These are phyloP conservation scores for Drosophila prolongata DNA, from an alignment of 2,888 invertebrate species.

Conservation along the genomic window DNA sequence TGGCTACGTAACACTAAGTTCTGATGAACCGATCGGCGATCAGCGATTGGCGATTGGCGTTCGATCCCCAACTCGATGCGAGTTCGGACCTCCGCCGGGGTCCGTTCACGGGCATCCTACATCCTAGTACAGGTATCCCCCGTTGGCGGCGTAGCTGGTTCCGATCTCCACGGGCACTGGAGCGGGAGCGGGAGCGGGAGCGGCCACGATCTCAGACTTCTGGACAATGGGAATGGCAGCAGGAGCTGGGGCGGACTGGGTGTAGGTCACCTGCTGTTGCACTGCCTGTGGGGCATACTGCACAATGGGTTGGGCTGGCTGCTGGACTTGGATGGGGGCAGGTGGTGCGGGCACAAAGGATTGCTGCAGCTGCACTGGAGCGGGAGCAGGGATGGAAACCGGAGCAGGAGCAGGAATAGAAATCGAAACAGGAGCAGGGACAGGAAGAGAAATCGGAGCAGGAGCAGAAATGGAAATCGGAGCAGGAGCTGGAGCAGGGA, in stretches of 20 bases:
- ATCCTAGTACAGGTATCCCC: conserved; percentile 72
- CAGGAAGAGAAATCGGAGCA: conserved; percentile 22
- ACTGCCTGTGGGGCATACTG: conserved; percentile 30
- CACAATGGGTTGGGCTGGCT: conserved; percentile 19
- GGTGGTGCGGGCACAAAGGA: conserved; percentile 50
- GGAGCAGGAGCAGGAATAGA: conserved; percentile 15
- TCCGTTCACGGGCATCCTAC: conserved; percentile 37
- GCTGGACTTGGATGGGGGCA: conserved; percentile 30
- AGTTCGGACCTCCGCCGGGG: conserved; percentile 47
- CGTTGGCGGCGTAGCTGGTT: conserved; percentile 72
- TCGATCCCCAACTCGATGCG: conserved; percentile 42
- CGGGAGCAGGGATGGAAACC: conserved; percentile 4
- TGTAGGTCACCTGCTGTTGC: conserved; percentile 43
- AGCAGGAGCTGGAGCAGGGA: conserved; percentile 37
- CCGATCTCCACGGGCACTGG: conserved; percentile 37
- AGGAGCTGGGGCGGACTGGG: conserved; percentile 4
- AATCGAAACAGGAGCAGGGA: conserved; percentile 28
- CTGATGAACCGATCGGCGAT: conserved; percentile 20
- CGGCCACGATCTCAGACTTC: background rate
- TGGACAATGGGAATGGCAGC: background rate
- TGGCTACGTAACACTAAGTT: conserved; percentile 54
- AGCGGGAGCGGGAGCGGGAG: conserved; percentile 21
- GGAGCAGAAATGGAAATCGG: conserved; percentile 19
- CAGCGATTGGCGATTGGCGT: background rate
- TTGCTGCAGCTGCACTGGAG: conserved; percentile 35